These are phyloP conservation scores for Bujurquina vittata DNA, from an alignment of 2,113 vertebrate species.

Conservation along the genomic window DNA sequence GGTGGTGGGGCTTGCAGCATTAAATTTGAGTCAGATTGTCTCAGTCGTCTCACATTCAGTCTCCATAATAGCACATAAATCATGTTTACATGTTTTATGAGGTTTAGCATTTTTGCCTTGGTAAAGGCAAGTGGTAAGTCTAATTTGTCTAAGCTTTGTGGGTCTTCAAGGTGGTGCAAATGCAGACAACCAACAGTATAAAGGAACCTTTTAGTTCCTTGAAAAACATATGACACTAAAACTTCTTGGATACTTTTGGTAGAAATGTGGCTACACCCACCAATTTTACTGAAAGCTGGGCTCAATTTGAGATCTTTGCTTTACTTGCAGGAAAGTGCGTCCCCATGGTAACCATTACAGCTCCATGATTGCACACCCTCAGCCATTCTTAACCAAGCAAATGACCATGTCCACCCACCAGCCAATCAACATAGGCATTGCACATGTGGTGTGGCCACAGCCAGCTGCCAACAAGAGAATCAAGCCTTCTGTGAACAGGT, in stretches of 20 bases:
- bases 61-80: not conserved
- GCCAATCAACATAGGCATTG: constrained; percentile 97
- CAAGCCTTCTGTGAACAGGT: constrained; percentile 94
- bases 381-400: constrained; percentile 94
- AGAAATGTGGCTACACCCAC: not conserved
- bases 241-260: not conserved
- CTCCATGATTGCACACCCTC: constrained; percentile 92
- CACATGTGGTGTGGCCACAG: constrained; percentile 97
- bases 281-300: constrained; percentile 61
- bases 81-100: not conserved
- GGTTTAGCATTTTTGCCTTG: not conserved
- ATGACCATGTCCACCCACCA: constrained; percentile 96
- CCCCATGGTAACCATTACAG: constrained; percentile 94
- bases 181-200: not conserved
- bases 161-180: no score
- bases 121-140: not conserved
- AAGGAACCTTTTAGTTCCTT: not conserved
- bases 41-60: not conserved
- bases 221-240: not conserved
- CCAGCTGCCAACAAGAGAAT: constrained; percentile 90
- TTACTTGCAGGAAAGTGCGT: constrained; percentile 89
- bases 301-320: constrained; percentile 55
- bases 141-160: not conserved
- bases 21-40: not conserved
- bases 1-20: not conserved